Base-by-base conservation (phyloP, 2,797 vertebrate genomes). In the Paratrypauchen microcephalus region DNA sequence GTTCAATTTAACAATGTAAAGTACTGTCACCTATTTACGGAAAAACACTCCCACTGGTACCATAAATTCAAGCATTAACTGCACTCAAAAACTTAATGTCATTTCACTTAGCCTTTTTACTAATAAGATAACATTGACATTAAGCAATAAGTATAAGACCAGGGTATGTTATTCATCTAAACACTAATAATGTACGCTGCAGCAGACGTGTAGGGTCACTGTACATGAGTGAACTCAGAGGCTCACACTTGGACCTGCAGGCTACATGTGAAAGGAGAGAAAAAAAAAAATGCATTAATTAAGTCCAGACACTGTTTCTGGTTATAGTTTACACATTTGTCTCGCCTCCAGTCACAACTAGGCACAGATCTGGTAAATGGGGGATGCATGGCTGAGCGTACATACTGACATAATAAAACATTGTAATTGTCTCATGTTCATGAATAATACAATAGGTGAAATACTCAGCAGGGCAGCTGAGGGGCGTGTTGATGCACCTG, bases 261-360 rank as follows among this genome's bases (percentile, higher is more conserved):
- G 70, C 70, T 19, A 63, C 58, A 70, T 65, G 72, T 55, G 60
- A 65, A 81, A 45, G 47, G 66, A 71, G 59, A 73, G 64, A 79
- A 83, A 80, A 70, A 83, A 80, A 70, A 66, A 77, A 77, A 82
- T 91, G 75, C 74, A 88, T 88, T 81, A 91, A 87, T 85, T 66
- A 92, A 79, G 69, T 47, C 2, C 48, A 73, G 69, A 85, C 72
- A 77, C 32, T 6, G 79, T 70, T 78, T 90, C 80, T 67, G 4
- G 64, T 88, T 87, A 75, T 81, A 73, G 72, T 83, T 84, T 71
- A 91, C 89, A 89, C 75, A 1, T 87, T 83, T 68, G 41, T n/a
- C 68, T n/a, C 4, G 65, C 72, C 76, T 73, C 57, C 0, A 81
- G 81, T 80, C 32, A 23, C 28, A n/a, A 56, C 59, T 30, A 66